A percentile compares a stretch with the other conserved stretches of the same genome.
Evolutionary conservation across 92 coral and sea anemone species (phyloP).

Genomic region (Phenganax subtilis): DNA sequence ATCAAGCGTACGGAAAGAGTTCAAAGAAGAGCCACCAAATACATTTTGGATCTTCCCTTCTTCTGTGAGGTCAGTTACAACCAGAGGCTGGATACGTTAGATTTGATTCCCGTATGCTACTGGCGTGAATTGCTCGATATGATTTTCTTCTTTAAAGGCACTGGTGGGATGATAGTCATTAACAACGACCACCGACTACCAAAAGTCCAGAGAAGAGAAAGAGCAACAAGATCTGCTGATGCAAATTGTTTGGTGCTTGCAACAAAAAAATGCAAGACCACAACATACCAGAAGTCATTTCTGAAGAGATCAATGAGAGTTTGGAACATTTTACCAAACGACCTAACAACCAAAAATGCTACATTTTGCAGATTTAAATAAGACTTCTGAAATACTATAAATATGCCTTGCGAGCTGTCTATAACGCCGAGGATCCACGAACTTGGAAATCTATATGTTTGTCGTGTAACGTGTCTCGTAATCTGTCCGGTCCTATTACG

Average conservation of each 20-base stretch:
- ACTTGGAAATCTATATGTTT: slow-evolving; percentile 37
- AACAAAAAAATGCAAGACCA: slow-evolving; percentile 31
- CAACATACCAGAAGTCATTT: slow-evolving; percentile 25
- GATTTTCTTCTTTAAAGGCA: not conserved
- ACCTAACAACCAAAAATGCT: too few relatives aligned
- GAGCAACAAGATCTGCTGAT: slow-evolving; percentile 29
- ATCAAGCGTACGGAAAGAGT: slow-evolving; percentile 16
- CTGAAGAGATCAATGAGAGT: slow-evolving; percentile 17
- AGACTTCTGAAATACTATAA: not conserved
- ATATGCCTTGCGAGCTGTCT: not conserved
- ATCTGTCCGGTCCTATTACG: slow-evolving; percentile 26
- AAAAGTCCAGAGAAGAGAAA: not conserved
- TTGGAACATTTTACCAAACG: slow-evolving; percentile 11
- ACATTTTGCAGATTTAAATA: slow-evolving; percentile 3
- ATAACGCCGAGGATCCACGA: slow-evolving; percentile 31
- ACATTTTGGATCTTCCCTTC: slow-evolving; percentile 16
- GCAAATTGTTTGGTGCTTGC: slow-evolving; percentile 2
- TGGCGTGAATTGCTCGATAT: slow-evolving; percentile 32
- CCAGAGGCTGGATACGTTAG: not conserved
- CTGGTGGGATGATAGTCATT: not conserved
- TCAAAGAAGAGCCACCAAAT: slow-evolving; percentile 8
- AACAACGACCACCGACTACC: not conserved
- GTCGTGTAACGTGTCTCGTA: slow-evolving; percentile 20
- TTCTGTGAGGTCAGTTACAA: slow-evolving; percentile 13
- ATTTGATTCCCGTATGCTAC: not conserved